A percentile compares a stretch with the other conserved stretches of the same genome.
Evolutionary conservation across 1,140 invertebrate species (phyloP).

Genomic region (fruit fly (Drosophila melanogaster)): Release_6_plus_ISO1_MT NT_033777.3:29037501-29038000

Average conservation of each 20-base stretch:
- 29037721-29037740: constrained; percentile 93
- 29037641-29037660: constrained; percentile 90
- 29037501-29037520: constrained; percentile 83
- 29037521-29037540: constrained; percentile 81
- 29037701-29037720: constrained; percentile 98
- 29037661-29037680: constrained; percentile 93
- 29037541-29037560: constrained; percentile 96
- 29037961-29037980: constrained; percentile 99
- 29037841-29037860: constrained; percentile 56
- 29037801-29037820: not conserved
- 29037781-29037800: constrained; percentile 75
- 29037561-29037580: constrained; percentile 98
- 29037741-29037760: constrained; percentile 95
- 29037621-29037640: constrained; percentile 98
- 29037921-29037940: constrained; percentile 98
- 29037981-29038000: constrained; percentile 94
- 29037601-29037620: constrained; percentile 97
- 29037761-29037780: constrained; percentile 87
- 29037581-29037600: constrained; percentile 97
- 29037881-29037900: constrained; percentile 94
- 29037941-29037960: constrained; percentile 95
- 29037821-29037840: not conserved
- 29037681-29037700: constrained; percentile 98
- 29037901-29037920: constrained; percentile 98
- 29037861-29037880: constrained; percentile 94